Evolutionary conservation across 2,113 vertebrate species (phyloP), one percentile per base, ranked within the genome.

Genomic region (Craseonycteris thonglongyai): DNA sequence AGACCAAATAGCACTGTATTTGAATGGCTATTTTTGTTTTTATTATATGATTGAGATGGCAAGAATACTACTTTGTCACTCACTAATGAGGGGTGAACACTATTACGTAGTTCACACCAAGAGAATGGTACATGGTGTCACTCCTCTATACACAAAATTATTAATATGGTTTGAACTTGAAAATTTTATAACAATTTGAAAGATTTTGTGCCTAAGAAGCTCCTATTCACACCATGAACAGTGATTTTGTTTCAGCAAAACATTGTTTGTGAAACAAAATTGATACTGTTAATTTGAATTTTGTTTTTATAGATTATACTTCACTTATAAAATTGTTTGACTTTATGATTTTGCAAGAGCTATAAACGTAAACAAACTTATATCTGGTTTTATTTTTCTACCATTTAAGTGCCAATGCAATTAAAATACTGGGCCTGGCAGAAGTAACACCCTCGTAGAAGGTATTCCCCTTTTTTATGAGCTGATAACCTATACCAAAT

Each of bases 181-280:
- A 95, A 81, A 84, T 94, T 80, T 85, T 86, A 82, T 86, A 28
- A 78, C 13, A 63, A 2, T 89, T 91, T 72, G 33, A 45, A 78
- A 88, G 33, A 71, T 2, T 1, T 9, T 45, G 3, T 61, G 42
- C 24, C 19, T 80, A n/a, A 81, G 51, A 89, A n/a, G 6, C 49
- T 76, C 7, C 33, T 38, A 66, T 83, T 88, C 10, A 38, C 14
- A 65, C 59, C 12, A 54, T 75, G 35, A 91, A 78, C 59, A 38
- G 24, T 51, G 88, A 88, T 90, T 89, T 90, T 83, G 15, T 76
- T 56, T 76, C 38, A 84, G 82, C 14, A 76, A 93, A 80, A 91
- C 54, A 54, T 69, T 21, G 83, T 68, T 95, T 80, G 51, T 88
- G 30, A 75, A 89, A 75, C 13, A 94, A 87, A 94, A 88, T 49